phyloP scores from a whole-genome alignment of 2,888 invertebrate species.

The Melieria crassipennis region DNA sequence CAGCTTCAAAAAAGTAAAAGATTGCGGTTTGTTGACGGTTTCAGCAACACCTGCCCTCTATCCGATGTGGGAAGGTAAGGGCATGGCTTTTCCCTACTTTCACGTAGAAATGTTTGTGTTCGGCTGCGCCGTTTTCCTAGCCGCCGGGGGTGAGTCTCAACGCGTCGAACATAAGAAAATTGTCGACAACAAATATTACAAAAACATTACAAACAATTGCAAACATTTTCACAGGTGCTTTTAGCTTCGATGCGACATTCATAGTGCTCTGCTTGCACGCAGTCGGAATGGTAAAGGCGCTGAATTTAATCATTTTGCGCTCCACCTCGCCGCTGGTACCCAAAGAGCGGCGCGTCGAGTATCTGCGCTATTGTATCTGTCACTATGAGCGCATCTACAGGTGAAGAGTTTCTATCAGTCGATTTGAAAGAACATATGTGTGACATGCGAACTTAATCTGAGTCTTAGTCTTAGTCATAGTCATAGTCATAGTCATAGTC shows the following conservation, averaged over 20 bases:
- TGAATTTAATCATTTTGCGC: conserved; percentile 41
- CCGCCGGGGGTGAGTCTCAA: conserved; percentile 49
- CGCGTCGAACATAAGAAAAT: too few species aligned
- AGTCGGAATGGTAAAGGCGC: conserved; percentile 50
- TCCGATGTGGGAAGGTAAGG: conserved; percentile 53
- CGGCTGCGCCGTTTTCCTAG: conserved; percentile 41
- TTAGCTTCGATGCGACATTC: conserved; percentile 57
- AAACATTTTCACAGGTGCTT: conserved; percentile 45
- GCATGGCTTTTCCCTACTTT: conserved; percentile 54
- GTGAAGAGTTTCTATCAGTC: conserved; percentile 36
- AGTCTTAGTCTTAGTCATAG: too few species aligned
- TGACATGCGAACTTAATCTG: too few species aligned
- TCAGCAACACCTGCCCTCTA: conserved; percentile 45
- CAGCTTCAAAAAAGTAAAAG: too few species aligned
- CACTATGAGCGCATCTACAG: conserved; percentile 52
- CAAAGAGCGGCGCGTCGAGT: conserved; percentile 48
- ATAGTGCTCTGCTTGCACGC: conserved; percentile 53
- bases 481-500: too few species aligned
- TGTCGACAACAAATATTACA: background rate
- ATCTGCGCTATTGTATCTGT: conserved; percentile 53
- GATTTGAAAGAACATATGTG: too few species aligned
- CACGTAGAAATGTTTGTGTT: conserved; percentile 49
- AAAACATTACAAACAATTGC: background rate
- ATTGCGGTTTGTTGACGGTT: too few species aligned
- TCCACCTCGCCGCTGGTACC: conserved; percentile 54